Evolutionary conservation across 2,113 vertebrate species (phyloP).

Genomic region (Odontophorus gujanensis): DNA sequence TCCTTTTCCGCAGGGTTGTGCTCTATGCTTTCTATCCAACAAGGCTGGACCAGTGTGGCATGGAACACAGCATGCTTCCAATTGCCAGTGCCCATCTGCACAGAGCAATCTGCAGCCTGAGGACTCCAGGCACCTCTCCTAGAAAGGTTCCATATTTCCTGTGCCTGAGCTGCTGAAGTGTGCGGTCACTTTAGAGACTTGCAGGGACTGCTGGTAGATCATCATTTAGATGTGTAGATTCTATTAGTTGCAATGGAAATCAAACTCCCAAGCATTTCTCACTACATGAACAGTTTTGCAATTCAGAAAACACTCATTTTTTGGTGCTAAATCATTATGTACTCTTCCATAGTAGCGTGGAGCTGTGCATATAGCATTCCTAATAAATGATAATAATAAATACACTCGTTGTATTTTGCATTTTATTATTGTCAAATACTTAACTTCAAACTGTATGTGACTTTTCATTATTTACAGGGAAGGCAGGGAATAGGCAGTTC

Average conservation of each 20-base stretch:
- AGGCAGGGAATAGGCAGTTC: not conserved
- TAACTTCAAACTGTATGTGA: not conserved
- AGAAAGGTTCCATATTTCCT: not conserved
- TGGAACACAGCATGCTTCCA: not conserved
- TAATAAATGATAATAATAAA: not conserved
- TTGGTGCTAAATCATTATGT: not conserved
- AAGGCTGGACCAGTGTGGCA: rapidly evolving
- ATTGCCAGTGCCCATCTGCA: not conserved
- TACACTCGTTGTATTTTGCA: not conserved
- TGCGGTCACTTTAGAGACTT: not conserved
- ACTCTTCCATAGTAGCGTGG: not conserved
- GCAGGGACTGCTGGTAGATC: not conserved
- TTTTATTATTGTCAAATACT: not conserved
- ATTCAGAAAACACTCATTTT: not conserved
- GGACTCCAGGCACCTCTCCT: not conserved
- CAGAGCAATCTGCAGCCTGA: not conserved
- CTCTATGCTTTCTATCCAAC: not conserved
- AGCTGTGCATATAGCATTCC: not conserved
- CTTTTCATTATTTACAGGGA: not conserved
- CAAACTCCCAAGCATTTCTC: not conserved
- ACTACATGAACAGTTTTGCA: not conserved
- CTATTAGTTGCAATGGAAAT: not conserved
- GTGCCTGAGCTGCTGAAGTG: not conserved
- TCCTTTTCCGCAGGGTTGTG: too few relatives aligned
- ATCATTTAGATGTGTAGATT: not conserved